phyloP scores from a whole-genome alignment of 2,888 invertebrate genomes.

The Aquatica leii region DNA sequence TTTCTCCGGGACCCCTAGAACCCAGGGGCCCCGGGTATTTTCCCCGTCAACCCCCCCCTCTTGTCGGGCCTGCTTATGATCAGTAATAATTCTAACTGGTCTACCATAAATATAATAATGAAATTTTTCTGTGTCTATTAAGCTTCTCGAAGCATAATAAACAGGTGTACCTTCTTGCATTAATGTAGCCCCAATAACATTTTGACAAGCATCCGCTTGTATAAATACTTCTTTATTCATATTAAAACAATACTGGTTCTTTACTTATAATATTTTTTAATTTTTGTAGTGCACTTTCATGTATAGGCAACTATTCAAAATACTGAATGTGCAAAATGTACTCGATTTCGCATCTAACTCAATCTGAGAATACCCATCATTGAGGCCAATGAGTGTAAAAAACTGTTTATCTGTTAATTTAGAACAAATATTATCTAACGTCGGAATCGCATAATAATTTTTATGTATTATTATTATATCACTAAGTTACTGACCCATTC shows the following conservation, averaged over 20 bases:
- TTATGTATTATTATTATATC: too few relatives aligned
- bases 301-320: conserved; percentile 17
- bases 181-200: neutral
- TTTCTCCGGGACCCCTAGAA: too few relatives aligned
- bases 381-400: too few relatives aligned
- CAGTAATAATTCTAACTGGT: too few relatives aligned
- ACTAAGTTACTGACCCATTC: neutral
- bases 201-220: neutral
- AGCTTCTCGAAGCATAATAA: neutral
- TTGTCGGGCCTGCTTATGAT: too few relatives aligned
- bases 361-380: conserved; percentile 25
- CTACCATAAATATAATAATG: too few relatives aligned
- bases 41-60: too few relatives aligned
- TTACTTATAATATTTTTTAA: neutral
- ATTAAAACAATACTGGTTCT: neutral
- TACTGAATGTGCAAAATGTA: conserved; percentile 43
- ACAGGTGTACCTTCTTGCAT: neutral
- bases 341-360: conserved; percentile 16
- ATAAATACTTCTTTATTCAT: neutral
- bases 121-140: neutral
- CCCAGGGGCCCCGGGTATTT: too few relatives aligned
- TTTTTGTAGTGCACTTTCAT: neutral
- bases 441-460: too few relatives aligned
- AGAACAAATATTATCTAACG: too few relatives aligned
- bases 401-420: too few relatives aligned